Evolutionary conservation across 1,140 invertebrate genomes (phyloP), one percentile per base, ranked within the genome.

Genomic region (Zaprionus davidi): DNA sequence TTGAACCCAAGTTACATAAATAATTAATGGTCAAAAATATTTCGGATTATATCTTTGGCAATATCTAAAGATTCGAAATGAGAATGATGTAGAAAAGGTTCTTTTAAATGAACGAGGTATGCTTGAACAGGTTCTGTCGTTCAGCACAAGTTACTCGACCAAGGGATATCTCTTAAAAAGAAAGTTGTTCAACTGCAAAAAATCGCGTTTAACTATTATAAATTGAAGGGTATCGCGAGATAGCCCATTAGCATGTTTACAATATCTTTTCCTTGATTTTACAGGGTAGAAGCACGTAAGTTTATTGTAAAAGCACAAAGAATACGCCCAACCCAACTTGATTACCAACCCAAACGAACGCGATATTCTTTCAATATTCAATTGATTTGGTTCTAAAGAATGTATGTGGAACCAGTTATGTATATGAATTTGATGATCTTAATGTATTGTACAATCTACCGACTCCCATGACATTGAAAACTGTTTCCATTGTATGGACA

Each of bases 81-180:
- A 36, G 41, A 75, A 69, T 44, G 34, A 20, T 34, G 49, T 71
- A 59, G 26, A 17, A 55, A 63, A 62, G 60, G 56, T 72, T 79
- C 56, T 58, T 34, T 22, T 44, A 5, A 9, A 15, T 24, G 20
- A 31, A 41, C 20, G 24, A 24, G 11, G 17, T 62, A 31, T 38
- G 44, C 46, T 65, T 65, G 65, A 85, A 85, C 82, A 72, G 82
- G 82, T 86, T 86, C 44, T 28, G 5, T 57, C 56, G 12, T 9
- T 31, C 0, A 9, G 2, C 58, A 22, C 7, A 22, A 31, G 51
- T 41, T 57, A 41, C 12, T 62, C 59, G 26, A 63, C 34, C 36
- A 17, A 13, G 22, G 55, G 5, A 34, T 38, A 64, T 15, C 34
- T 6, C 28, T 63, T 34, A 38, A 11, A 22, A 12, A 49, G 38